These are phyloP conservation scores for Pagetopsis macropterus DNA, from an alignment of 2,797 vertebrate genomes.

Conservation along the genomic window DNA sequence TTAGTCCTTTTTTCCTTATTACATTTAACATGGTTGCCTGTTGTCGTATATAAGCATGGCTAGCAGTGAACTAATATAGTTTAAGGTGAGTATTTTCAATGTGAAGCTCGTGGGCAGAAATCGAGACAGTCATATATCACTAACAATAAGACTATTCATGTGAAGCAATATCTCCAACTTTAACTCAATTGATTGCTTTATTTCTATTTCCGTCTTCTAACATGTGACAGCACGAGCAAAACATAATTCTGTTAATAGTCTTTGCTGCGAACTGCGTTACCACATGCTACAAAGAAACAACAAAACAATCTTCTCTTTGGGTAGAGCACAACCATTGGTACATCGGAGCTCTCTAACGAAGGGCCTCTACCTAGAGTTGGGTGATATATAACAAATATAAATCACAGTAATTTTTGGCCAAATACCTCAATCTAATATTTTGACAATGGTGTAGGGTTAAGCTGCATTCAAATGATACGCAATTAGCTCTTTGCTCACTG, in stretches of 20 bases:
- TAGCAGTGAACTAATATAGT: not conserved
- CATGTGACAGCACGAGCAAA: not conserved
- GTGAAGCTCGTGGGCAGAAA: not conserved
- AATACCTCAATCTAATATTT: too few species aligned
- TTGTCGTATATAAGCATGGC: not conserved
- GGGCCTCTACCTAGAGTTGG: too few species aligned
- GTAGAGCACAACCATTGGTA: not conserved
- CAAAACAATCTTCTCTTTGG: not conserved
- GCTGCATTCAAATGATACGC: too few species aligned
- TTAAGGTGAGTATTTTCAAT: not conserved
- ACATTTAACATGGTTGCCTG: not conserved
- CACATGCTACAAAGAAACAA: not conserved
- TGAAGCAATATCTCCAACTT: not conserved
- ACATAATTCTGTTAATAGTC: not conserved
- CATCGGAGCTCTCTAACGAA: not conserved
- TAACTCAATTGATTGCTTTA: not conserved
- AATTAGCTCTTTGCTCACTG: too few species aligned
- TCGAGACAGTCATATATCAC: not conserved
- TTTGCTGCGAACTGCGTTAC: not conserved
- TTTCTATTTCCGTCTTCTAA: not conserved
- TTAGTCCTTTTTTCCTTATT: not conserved
- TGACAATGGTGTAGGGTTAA: too few species aligned
- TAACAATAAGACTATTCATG: not conserved
- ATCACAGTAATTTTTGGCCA: too few species aligned
- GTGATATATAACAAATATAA: too few species aligned